These are phyloP conservation scores for Hippocampus mohnikei DNA, from an alignment of 2,113 vertebrate species.

Conservation along the genomic window DNA sequence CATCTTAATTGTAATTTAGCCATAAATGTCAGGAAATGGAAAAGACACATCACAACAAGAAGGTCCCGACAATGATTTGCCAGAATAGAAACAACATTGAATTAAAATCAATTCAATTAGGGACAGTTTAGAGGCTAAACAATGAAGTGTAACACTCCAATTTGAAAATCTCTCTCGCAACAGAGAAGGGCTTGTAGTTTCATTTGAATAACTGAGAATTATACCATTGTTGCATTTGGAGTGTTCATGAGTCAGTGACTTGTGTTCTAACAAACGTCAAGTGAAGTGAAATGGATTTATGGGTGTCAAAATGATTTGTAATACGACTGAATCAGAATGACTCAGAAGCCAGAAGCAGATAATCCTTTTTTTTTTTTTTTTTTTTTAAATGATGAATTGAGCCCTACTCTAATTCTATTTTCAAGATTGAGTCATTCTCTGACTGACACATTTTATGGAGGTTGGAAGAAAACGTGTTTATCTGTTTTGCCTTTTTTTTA, in stretches of 20 bases:
- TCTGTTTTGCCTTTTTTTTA: not conserved
- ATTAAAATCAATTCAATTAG: not conserved
- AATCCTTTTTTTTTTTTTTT: slow-evolving; percentile 33
- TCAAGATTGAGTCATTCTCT: slow-evolving; percentile 9
- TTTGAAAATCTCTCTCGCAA: slow-evolving; percentile 6
- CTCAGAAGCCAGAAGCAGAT: slow-evolving; percentile 38
- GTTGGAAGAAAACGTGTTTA: not conserved
- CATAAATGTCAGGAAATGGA: not conserved
- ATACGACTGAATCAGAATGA: slow-evolving; percentile 40
- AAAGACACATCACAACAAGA: not conserved
- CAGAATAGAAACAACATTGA: not conserved
- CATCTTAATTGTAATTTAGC: not conserved
- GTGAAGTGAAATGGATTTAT: slow-evolving; percentile 54
- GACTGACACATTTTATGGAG: slow-evolving; percentile 27
- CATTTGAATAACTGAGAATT: slow-evolving; percentile 35
- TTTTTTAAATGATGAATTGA: slow-evolving; percentile 12
- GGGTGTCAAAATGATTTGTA: slow-evolving; percentile 43
- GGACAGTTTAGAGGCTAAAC: not conserved
- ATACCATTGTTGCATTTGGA: slow-evolving; percentile 40
- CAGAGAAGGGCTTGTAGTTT: slow-evolving; percentile 4
- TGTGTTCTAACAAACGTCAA: slow-evolving; percentile 44
- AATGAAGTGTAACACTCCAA: slow-evolving; percentile 5
- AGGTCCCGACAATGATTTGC: not conserved
- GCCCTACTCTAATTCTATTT: slow-evolving; percentile 40
- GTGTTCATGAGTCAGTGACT: slow-evolving; percentile 33